phyloP scores from a whole-genome alignment of 2,113 vertebrate genomes.

The Melospiza georgiana region DNA sequence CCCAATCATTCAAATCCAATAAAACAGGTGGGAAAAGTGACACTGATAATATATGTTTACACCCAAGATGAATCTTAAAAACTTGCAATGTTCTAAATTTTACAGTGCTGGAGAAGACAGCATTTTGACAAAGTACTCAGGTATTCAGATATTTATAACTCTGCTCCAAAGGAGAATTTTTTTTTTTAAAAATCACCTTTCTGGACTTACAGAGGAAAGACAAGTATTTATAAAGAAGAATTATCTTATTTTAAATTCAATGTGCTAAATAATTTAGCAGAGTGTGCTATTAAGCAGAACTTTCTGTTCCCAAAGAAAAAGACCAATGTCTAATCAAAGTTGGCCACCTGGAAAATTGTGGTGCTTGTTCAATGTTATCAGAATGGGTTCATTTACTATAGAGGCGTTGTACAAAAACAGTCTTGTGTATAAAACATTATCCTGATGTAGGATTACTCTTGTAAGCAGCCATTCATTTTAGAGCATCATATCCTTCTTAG shows the following conservation, averaged over 20 bases:
- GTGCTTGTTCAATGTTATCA: conserved; percentile 42
- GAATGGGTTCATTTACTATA: conserved; percentile 32
- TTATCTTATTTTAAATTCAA: conserved; percentile 40
- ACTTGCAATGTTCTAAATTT: background rate
- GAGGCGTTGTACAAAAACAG: background rate
- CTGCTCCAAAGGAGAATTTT: background rate
- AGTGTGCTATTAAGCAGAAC: background rate
- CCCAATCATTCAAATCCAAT: background rate
- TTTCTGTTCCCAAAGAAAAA: conserved; percentile 9
- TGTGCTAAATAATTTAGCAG: conserved; percentile 14
- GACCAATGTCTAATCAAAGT: conserved; percentile 34
- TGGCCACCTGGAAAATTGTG: conserved; percentile 59
- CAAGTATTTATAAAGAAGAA: conserved; percentile 9
- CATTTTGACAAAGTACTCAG: background rate
- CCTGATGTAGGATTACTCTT: background rate
- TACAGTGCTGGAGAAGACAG: background rate
- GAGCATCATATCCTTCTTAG: background rate
- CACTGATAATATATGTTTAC: background rate
- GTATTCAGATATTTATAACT: background rate
- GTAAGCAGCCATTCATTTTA: conserved; percentile 7
- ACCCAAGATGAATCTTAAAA: background rate
- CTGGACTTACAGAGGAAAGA: background rate
- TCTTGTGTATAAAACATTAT: conserved; percentile 19
- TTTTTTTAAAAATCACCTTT: background rate
- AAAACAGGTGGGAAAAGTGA: background rate